Base-by-base conservation (phyloP, 2,888 invertebrate genomes). In the Caenorhabditis sp. region DNA sequence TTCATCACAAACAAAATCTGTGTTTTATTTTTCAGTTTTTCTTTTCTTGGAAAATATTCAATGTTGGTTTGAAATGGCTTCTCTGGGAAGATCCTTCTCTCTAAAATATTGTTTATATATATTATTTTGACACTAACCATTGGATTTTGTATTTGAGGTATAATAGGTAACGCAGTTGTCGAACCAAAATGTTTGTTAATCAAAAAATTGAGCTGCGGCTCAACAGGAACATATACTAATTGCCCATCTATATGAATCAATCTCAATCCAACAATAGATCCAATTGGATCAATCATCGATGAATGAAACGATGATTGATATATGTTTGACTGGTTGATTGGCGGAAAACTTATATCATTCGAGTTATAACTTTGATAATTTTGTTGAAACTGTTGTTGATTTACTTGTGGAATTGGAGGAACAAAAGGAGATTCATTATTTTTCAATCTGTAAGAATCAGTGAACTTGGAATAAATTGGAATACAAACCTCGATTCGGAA, bases 181-280 rank as follows among this genome's bases (percentile, higher is more conserved):
- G 55, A 27, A n/a, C 77, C 78, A 61, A 81, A 78, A 27, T 81
- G 77, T 54, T 78, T 74, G 51, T 81, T 81, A 63, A 81, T 81
- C 61, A 81, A 63, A 69, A 73, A 69, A 50, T 81, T 81, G 53
- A 78, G 68, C 21, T 81, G 81, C 10, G 81, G 78, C n/a, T 81
- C 81, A 0, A 81, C 81, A 1, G 81, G 81, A 36, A 81, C 76
- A 36, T 81, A 81, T 23, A 62, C 68, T 37, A 81, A 51, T 50
- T 75, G 69, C 4, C 81, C 81, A 57, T 79, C 76, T 37, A 77
- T 51, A 63, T 77, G 73, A 23, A 81, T 51, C 6, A 78, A 64
- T 12, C 81, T 60, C 14, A 81, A 61, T 17, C 79, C 81, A 57
- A 81, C 70, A 53, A 81, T 79, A 14, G 79, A 77, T 23, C 79